Conservation (phyloP, 2,888 invertebrate species). For the Chorisops tibialis region DNA sequence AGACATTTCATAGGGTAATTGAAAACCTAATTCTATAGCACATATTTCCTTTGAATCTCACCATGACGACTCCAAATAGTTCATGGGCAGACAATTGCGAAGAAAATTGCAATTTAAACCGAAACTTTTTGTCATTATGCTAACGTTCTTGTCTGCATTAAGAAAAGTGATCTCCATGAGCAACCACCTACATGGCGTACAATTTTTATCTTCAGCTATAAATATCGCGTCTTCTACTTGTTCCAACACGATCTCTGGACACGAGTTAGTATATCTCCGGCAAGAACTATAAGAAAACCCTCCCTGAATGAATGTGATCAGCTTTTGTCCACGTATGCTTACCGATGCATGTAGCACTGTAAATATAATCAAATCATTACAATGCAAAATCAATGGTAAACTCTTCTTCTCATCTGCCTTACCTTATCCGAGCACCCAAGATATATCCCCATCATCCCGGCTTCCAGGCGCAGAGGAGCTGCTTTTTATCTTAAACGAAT, state of each 20-base stretch:
- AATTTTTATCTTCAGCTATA: conserved; percentile 23
- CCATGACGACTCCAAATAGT: not conserved
- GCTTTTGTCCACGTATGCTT: conserved; percentile 15
- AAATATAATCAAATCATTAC: conserved; percentile 26
- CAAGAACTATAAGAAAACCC: conserved; percentile 5
- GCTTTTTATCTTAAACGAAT: conserved; percentile 22
- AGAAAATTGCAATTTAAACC: not conserved
- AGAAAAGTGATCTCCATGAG: conserved; percentile 3
- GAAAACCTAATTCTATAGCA: too few relatives aligned
- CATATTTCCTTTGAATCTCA: too few relatives aligned
- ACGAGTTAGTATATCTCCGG: conserved; percentile 19
- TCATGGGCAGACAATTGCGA: not conserved
- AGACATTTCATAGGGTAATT: too few relatives aligned
- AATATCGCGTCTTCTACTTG: conserved; percentile 26
- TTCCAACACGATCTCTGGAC: conserved; percentile 27
- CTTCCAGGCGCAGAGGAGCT: conserved; percentile 1
- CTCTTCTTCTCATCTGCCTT: not conserved
- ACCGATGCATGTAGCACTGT: conserved; percentile 14
- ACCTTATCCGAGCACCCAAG: not conserved
- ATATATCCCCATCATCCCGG: not conserved
- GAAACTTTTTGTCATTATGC: not conserved
- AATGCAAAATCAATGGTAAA: conserved; percentile 20
- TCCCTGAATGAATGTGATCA: conserved; percentile 15
- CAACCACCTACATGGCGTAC: conserved; percentile 24
- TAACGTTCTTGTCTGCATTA: conserved; percentile 7